Conservation (phyloP, 2,888 invertebrate species). For the Leptinotarsa haldemani region DNA sequence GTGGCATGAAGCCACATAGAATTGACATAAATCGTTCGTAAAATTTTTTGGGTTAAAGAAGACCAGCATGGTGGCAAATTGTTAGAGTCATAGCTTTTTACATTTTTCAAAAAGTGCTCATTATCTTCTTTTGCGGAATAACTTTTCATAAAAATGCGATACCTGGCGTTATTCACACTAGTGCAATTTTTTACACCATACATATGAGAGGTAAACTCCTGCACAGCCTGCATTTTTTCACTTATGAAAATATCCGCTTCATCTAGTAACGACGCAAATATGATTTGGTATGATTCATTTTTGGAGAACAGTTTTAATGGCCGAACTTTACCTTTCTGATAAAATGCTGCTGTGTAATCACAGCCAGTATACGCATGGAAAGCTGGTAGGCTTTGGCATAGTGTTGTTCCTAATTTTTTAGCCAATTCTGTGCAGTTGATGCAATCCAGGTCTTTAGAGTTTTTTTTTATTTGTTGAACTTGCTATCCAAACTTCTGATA, state of each 20-base stretch:
- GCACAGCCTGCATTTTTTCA: slow-evolving; percentile 56
- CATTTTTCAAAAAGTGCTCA: neutral
- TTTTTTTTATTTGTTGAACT: slow-evolving; percentile 41
- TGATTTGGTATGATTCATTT: no score
- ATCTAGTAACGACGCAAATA: slow-evolving; percentile 51
- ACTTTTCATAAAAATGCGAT: neutral
- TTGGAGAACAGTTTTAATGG: no score
- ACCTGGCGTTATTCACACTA: slow-evolving; percentile 50
- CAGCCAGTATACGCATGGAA: no score
- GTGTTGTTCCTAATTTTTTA: slow-evolving; percentile 31
- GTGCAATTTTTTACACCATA: slow-evolving; percentile 49
- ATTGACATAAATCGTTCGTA: no score
- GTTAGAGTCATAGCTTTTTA: neutral
- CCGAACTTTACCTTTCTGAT: no score
- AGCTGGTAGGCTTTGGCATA: no score
- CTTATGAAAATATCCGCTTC: slow-evolving; percentile 49
- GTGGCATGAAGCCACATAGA: no score
- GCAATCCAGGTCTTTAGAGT: neutral
- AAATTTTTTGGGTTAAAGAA: no score
- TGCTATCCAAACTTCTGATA: slow-evolving; percentile 49
- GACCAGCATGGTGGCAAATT: no score
- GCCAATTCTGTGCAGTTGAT: slow-evolving; percentile 37
- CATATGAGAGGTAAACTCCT: slow-evolving; percentile 56
- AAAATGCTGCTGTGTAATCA: no score
- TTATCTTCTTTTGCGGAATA: neutral